Evolutionary conservation across 2,797 vertebrate species (phyloP), one percentile per base, ranked within the genome.

Genomic region (Chromobotia macracanthus): DNA sequence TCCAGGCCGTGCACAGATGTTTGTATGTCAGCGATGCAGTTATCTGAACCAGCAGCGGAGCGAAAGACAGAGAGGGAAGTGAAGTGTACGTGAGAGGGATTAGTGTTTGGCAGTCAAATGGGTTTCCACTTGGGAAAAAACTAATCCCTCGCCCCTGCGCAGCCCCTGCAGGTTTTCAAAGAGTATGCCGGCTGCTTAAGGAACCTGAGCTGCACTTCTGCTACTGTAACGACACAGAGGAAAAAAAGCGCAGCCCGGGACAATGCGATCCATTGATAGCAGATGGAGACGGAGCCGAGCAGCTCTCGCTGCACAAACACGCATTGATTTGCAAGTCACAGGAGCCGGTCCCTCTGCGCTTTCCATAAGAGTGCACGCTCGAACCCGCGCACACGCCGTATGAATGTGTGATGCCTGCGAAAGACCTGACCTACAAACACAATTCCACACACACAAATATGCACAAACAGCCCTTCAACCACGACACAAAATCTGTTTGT

Each of bases 261-360:
- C 91, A 92, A 92, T 90, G 89, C 88, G 86, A 72, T 84, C 89
- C 89, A 92, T 91, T 94, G 92, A 93, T 88, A 83, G 55, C 75
- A 5, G 61, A 70, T 35, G 87, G 90, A 91, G 92, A 91, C 86
- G 84, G 90, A 85, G 88, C 87, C 28, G 89, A 89, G 88, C 89
- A 87, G 85, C 90, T 90, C 91, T 80, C 82, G 78, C 72, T 86
- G 84, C 88, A 88, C 90, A 89, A 88, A 90, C 86, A 83, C 83
- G 88, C 89, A 87, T 73, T 87, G 88, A 90, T 90, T 87, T 21
- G 18, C 13, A n/a, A 18, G 72, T 38, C 64, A 16, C 61, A 64
- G 61, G 61, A 64, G 31, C n/a, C 61, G 31, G 41, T 21, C 41
- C 23, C 63, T 65, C 79, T 3, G 35, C 76, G 83, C 83, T 67